Evolutionary conservation across 2,113 vertebrate species (phyloP), one percentile per base, ranked within the genome.

Genomic region (Leptodactylus fuscus): DNA sequence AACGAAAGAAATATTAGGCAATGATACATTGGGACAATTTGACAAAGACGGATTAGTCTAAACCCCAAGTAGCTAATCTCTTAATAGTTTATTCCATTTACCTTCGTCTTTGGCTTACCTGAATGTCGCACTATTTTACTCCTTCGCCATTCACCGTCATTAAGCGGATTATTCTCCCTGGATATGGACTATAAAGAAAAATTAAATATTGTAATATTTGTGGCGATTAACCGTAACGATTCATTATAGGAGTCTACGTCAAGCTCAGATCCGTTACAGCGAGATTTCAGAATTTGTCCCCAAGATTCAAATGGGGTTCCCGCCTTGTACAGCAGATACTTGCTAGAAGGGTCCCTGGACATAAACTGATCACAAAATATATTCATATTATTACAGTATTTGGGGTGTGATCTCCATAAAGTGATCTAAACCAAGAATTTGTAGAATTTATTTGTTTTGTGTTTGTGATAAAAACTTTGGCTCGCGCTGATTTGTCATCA

Each of bases 21-120:
- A 15, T 41, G 32, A 60, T 60, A 58, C 34, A 41, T 79, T 58
- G 41, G 51, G 51, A 79, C 51, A 58, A 60, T 79, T 79, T 58
- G 34, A 79, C 48, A 79, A 24, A 41, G 51, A 51, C 20, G 76
- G 51, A 79, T 79, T 79, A 79, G 20, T 24, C 58, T 79, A 79
- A 79, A 58, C 34, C 76, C 76, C 41, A 38, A 79, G 76, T 55
- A 58, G 76, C 76, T 79, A 60, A 79, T 60, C 51, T 58, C 76
- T 41, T 79, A 79, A 79, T 60, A 60, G 76, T 79, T 79, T 79
- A 58, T 60, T 79, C 76, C 76, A 79, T 79, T 79, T 79, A 79
- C 76, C 34, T 41, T 41, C n/a, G n/a, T n/a, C n/a, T n/a, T n/a
- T n/a, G 60, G 76, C 51, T 79, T 58, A 79, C 53, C 76, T 60